Evolutionary conservation across 2,113 vertebrate species (phyloP), one percentile per base, ranked within the genome.

Genomic region (Grammomys surdaster): DNA sequence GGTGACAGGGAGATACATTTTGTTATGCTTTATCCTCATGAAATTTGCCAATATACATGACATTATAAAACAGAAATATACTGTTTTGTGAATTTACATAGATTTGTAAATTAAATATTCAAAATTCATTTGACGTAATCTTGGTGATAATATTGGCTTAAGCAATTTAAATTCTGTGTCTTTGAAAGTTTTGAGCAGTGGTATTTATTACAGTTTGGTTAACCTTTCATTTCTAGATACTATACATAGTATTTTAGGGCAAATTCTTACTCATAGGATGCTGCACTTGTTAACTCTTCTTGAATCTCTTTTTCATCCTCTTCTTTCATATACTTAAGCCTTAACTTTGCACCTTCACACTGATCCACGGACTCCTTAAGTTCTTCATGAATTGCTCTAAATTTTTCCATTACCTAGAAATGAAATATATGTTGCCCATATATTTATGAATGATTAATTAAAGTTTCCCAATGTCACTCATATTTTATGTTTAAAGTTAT

Each of bases 361-460:
- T 13, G 4, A 43, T 67, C 13, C 67, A 40, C 36, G 26, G 31
- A 1, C 26, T 94, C 75, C 81, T 85, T 13, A 89, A 96, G 88
- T 80, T 97, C 88, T 14, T 75, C 70, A 63, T 93, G 85, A 76
- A 92, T 0, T n/a, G 19, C 6, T 63, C 56, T 80, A 14, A 63
- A 88, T 70, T 13, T 3, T 8, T 90, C 80, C 51, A 43, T 90
- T 88, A 85, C 78, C 97, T 98, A 70, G 65, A 95, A 97, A 95
- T 46, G 14, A 88, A 93, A 91, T 81, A 67, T 7, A 88, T 36
- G 78, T 92, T 88, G 26, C 26, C 78, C 76, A 91, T 65, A 65
- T 40, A 75, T n/a, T 1, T 7, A 89, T 58, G 46, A 69, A 65
- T 33, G 17, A 5, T 36, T 90, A 92, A 84, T 91, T 75, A 76